A percentile compares a stretch with the other conserved stretches of the same genome.
These are phyloP conservation scores for Geococcyx californianus DNA, from an alignment of 2,113 vertebrate genomes.

Conservation along the genomic window DNA sequence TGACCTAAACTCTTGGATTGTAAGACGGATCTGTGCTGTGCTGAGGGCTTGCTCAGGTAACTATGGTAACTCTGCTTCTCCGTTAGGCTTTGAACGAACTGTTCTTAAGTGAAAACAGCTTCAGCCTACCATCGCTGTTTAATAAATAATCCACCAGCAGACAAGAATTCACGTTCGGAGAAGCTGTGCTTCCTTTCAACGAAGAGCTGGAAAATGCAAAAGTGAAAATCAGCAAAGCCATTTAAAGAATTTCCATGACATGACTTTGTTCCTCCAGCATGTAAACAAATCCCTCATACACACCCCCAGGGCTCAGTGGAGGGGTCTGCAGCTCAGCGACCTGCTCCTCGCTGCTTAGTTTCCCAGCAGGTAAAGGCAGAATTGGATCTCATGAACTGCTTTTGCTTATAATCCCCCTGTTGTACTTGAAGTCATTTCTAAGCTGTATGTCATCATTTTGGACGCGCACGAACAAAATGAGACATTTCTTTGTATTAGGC, in stretches of 20 bases:
- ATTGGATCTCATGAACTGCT: not conserved
- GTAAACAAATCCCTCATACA: not conserved
- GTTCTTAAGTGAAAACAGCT: constrained; percentile 75
- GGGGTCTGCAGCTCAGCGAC: not conserved
- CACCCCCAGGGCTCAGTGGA: accelerated
- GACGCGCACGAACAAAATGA: not conserved
- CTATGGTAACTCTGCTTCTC: constrained; percentile 76
- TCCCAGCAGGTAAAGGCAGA: not conserved
- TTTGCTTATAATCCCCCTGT: not conserved
- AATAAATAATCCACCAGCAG: constrained; percentile 66
- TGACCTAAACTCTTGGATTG: constrained; percentile 71
- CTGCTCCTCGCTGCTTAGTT: not conserved
- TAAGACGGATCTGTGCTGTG: constrained; percentile 56
- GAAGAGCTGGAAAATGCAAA: constrained; percentile 4
- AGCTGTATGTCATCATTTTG: not conserved
- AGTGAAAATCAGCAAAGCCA: constrained; percentile 1
- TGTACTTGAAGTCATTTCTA: not conserved
- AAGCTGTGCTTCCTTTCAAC: constrained; percentile 56
- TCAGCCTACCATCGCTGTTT: constrained; percentile 55
- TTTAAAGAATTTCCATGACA: constrained; percentile 24
- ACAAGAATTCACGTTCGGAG: constrained; percentile 33
- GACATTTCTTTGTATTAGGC: not conserved
- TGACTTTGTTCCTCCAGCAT: not conserved
- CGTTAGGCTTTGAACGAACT: constrained; percentile 60
- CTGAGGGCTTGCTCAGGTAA: constrained; percentile 69